Evolutionary conservation across 2,113 vertebrate species (phyloP).

Genomic region (Mobula hypostoma): DNA sequence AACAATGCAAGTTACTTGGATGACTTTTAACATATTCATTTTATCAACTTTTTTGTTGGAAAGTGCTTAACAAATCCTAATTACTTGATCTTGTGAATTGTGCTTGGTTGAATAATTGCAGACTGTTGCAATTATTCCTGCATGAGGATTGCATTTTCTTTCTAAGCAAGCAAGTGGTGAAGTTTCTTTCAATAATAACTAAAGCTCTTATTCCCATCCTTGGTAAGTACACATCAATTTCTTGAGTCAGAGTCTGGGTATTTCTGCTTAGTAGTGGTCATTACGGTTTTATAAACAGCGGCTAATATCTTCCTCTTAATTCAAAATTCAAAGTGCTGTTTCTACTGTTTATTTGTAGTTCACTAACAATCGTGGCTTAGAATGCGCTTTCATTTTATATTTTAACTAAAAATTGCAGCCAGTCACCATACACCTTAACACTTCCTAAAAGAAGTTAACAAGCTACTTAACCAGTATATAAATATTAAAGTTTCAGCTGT

Average conservation of each 20-base stretch:
- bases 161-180: background rate
- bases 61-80: background rate
- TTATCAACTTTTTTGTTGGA: background rate
- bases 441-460: constrained; percentile 21
- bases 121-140: background rate
- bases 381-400: background rate
- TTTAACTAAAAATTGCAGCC: background rate
- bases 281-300: background rate
- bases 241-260: background rate
- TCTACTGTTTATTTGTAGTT: background rate
- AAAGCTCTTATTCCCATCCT: background rate
- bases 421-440: constrained; percentile 6
- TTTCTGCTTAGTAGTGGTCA: background rate
- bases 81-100: background rate
- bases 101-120: background rate
- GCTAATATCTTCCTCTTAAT: background rate
- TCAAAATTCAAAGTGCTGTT: background rate
- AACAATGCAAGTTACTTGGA: background rate
- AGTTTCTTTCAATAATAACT: background rate
- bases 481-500: constrained; percentile 36
- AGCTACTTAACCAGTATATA: constrained; percentile 29
- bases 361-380: background rate
- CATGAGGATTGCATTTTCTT: background rate
- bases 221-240: background rate
- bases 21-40: background rate